Conservation (phyloP, 53 echinoderm and acorn worm species). For the Crossaster papposus region DNA sequence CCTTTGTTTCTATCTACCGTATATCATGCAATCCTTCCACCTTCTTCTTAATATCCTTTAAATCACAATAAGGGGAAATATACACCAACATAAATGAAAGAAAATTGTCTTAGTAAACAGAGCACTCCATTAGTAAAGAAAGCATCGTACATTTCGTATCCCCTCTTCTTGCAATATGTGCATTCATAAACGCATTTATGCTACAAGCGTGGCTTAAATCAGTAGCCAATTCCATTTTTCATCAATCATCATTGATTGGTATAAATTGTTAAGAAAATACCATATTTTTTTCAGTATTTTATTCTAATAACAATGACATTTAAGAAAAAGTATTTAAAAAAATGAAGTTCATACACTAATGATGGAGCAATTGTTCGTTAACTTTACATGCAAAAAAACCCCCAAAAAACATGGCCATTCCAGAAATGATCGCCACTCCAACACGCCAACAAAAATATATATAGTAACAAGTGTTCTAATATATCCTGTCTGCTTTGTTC, state of each 20-base stretch:
- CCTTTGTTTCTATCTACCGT: not conserved
- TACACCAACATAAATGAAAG: slow-evolving; percentile 61
- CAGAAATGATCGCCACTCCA: not conserved
- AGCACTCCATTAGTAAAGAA: slow-evolving; percentile 29
- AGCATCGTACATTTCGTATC: slow-evolving; percentile 13
- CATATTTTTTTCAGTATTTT: slow-evolving; percentile 13
- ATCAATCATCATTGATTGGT: not conserved
- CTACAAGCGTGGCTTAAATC: not conserved
- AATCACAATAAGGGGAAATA: slow-evolving; percentile 40
- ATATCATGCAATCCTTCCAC: slow-evolving; percentile 20
- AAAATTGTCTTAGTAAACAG: slow-evolving; percentile 1
- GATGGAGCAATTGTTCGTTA: not conserved
- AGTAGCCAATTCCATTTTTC: not conserved
- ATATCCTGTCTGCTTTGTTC: no score
- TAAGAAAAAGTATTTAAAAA: slow-evolving; percentile 29
- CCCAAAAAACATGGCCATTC: slow-evolving; percentile 7
- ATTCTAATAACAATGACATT: not conserved
- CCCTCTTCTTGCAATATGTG: not conserved
- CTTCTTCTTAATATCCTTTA: slow-evolving; percentile 7
- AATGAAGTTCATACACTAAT: slow-evolving; percentile 11
- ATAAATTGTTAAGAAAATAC: slow-evolving; percentile 45
- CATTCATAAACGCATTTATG: not conserved
- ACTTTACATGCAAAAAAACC: slow-evolving; percentile 14
- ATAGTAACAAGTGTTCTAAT: no score
- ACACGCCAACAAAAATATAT: no score